Evolutionary conservation across 2,797 vertebrate genomes (phyloP).

Genomic region (Hemibagrus guttatus): DNA sequence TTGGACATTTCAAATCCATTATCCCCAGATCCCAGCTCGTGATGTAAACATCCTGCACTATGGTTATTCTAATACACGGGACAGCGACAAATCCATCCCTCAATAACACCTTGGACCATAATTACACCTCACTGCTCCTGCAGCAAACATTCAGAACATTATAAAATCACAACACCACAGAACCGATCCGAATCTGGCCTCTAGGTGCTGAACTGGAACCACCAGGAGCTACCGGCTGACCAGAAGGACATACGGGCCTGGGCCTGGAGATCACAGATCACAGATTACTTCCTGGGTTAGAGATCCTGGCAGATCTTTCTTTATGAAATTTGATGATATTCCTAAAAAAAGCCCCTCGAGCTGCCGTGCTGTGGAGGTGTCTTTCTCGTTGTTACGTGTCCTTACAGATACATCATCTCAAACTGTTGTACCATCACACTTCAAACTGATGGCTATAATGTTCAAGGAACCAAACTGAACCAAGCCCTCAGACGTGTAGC

Average conservation of each 20-base stretch:
- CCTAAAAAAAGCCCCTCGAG: neutral
- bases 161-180: neutral
- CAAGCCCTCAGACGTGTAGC: neutral
- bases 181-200: neutral
- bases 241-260: neutral
- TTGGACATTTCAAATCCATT: slow-evolving; percentile 23
- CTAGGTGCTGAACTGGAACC: neutral
- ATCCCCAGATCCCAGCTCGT: neutral
- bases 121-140: neutral
- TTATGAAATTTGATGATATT: neutral
- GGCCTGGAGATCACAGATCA: neutral
- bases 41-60: slow-evolving; percentile 13
- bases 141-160: neutral
- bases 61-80: neutral
- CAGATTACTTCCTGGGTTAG: neutral
- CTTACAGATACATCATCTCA: slow-evolving; percentile 5
- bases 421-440: neutral
- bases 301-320: neutral
- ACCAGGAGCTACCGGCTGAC: neutral
- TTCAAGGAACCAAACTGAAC: neutral
- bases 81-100: slow-evolving; percentile 1
- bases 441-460: neutral
- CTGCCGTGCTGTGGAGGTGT: neutral
- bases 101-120: neutral
- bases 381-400: neutral